Base-by-base conservation (phyloP, 2,888 invertebrate species). In the Acrobasis consociella region DNA sequence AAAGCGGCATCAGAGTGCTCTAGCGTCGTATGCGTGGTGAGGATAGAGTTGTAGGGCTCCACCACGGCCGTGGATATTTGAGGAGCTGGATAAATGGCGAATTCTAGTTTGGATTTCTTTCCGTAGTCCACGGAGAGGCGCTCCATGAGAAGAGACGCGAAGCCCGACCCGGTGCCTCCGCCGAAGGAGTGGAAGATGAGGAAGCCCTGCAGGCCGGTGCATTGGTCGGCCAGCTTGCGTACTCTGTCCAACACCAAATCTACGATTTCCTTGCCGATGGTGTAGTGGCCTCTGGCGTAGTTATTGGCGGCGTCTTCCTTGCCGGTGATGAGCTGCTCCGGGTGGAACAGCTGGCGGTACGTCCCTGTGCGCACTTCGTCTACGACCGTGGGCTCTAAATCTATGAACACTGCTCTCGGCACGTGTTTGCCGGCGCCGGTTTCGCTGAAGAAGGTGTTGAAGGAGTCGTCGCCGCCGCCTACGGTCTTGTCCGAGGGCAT, bases 241-340 rank as follows among this genome's bases (percentile, higher is more conserved):
- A 97, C 95, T 63, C 97, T 94, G 90, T 97, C 97, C 72, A 97
- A 91, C 7, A 97, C 97, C 67, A 97, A 93, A 80, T 98, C 98
- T 13, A 98, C 97, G 72, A 98, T 97, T 89, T 98, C 98, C 83
- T 97, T 97, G 73, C 98, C 99, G 80, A 99, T 97, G 60, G 98
- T 99, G 93, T 99, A 99, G 88, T 99, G 99, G 61, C 99, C 99
- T 77, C 99, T 95, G 42, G 99, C 99, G 79, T 99, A 99, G 89
- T 99, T 99, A 88, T 99, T 99, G 65, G 99, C 99, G 10, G 99
- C 98, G 81, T 98, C 98, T 88, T 98, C 98, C 86, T 99, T 99
- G 64, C 98, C 98, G 10, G 97, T 98, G 81, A 98, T 98, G 71
- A 98, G 93, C 86, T 99, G 98, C 85, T 99, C 98, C 0, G 98